Evolutionary conservation across 2,888 invertebrate species (phyloP), one percentile per base, ranked within the genome.

Genomic region (Drosophila demipolita): DNA sequence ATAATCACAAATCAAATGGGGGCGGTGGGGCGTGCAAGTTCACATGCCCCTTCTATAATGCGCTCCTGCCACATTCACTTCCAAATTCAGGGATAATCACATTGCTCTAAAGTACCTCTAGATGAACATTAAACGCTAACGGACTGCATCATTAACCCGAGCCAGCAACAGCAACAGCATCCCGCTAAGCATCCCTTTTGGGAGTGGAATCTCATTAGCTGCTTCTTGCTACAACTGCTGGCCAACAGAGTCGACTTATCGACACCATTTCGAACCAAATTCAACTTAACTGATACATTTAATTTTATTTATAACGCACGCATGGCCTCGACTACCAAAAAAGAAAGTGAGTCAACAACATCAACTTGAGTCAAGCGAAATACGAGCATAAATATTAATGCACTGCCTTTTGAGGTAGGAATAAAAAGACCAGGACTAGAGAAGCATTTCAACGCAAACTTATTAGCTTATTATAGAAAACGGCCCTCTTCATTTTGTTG

Each of bases 391-490:
- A 87, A 87, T 87, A 87, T 87, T 89, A 87, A 87, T 87, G 89
- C 80, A 88, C 65, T 83, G 79, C 65, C 70, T 48, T 53, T 62
- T 62, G 53, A 63, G 65, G 60, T 36, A 64, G 52, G 33, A 48
- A 2, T 17, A 26, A 54, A 53, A 49, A 60, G n/a, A 33, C n/a
- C 26, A 36, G 48, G 53, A 49, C 61, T 36, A 38, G 32, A 3
- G 55, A 76, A 49, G 63, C 82, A 83, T 83, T 90, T 81, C 74
- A 62, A 69, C 80, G 83, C 82, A 86, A 86, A 90, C 90, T 89
- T 90, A 90, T 89, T 87, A 80, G 81, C 89, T 89, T 90, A 89
- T 90, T 90, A 90, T 90, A 87, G 78, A 75, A 84, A 89, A 86
- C 90, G 84, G 82, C 69, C 70, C 50, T 68, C 70, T 75, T 23